Evolutionary conservation across 2,113 vertebrate species (phyloP), one percentile per base, ranked within the genome.

Genomic region (Tachuris rubrigastra): DNA sequence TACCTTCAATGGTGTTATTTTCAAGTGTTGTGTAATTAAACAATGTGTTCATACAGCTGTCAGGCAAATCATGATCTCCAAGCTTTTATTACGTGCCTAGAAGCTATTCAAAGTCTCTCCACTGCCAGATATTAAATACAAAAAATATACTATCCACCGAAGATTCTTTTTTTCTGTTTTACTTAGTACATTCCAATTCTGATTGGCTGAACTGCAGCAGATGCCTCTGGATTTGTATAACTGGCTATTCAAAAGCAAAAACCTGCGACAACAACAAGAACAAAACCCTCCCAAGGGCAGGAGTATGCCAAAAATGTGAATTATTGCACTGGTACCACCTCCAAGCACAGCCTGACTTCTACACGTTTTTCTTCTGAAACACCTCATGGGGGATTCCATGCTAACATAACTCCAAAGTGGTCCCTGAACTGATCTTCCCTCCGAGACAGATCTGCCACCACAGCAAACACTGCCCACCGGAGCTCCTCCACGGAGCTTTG

Each of bases 11-110:
- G 53, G 77, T 39, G 30, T 59, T 85, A 9, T 72, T 83, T 98
- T 97, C 94, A 97, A 95, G 95, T 60, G 96, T 80, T 87, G 90
- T 84, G 44, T 73, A 91, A 79, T 93, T 94, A 95, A 77, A 95
- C 95, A 91, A 93, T 50, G 90, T 93, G 93, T 95, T 95, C 72
- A 25, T 87, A 94, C 74, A 91, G 94, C 92, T 97, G 96, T 77
- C 77, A 92, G 83, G 90, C 95, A 84, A 95, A 96, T 85, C 96
- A 87, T 86, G 96, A 96, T 94, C 95, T 97, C 97, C 88, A 90
- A 62, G 93, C 82, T 97, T 97, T 97, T 96, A 97, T 62, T 96
- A 97, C 96, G 50, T 20, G 59, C 91, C 89, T 72, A 91, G 59
- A 65, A 94, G 85, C 62, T 85, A 68, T 4, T 44, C 31, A 5